A percentile compares a stretch with the other conserved stretches of the same genome.
These are phyloP conservation scores for Microdon myrmicae DNA, from an alignment of 2,888 invertebrate genomes.

Conservation along the genomic window DNA sequence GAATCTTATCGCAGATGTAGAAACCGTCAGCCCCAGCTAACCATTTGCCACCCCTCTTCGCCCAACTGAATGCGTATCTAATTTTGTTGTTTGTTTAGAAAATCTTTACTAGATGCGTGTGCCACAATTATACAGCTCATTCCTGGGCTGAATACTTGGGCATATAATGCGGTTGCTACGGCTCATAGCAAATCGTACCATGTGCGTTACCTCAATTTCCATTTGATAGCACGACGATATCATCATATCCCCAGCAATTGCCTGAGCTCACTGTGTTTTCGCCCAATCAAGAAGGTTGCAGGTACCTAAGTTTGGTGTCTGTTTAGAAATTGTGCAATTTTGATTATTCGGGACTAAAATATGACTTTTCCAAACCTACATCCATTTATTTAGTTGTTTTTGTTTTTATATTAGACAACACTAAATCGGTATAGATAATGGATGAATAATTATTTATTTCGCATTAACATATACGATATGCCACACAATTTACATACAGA, in stretches of 20 bases:
- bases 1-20: constrained; percentile 9
- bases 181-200: constrained; percentile 25
- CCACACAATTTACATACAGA: too few relatives aligned
- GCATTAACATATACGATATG: too few relatives aligned
- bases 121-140: constrained; percentile 35
- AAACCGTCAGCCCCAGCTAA: neutral
- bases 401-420: too few relatives aligned
- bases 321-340: too few relatives aligned
- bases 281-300: too few relatives aligned
- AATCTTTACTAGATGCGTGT: constrained; percentile 7
- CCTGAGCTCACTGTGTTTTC: too few relatives aligned
- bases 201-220: constrained; percentile 33
- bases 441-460: too few relatives aligned
- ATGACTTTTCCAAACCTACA: too few relatives aligned
- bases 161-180: constrained; percentile 28
- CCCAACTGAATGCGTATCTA: constrained; percentile 15
- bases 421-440: too few relatives aligned
- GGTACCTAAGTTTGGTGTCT: too few relatives aligned
- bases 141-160: constrained; percentile 20
- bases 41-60: neutral
- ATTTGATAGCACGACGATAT: constrained; percentile 20
- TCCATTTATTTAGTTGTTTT: too few relatives aligned
- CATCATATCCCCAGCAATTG: constrained; percentile 1
- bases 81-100: constrained; percentile 21
- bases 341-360: too few relatives aligned